Conservation (phyloP, 2,888 invertebrate genomes). For the Drosophila ezoana region DNA sequence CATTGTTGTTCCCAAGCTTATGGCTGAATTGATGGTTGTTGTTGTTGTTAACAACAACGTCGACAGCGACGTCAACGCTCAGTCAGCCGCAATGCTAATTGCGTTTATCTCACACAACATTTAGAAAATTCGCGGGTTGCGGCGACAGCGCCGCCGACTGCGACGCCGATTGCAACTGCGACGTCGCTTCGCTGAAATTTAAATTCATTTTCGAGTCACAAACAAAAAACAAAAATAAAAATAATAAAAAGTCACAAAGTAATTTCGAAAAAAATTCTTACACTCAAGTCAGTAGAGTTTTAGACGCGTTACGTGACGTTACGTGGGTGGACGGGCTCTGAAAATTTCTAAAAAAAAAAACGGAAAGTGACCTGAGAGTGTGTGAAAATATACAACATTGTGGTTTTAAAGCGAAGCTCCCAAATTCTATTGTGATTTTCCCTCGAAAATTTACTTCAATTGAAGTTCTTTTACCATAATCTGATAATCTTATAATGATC, state of each 20-base stretch:
- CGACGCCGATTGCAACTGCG: slow-evolving; percentile 38
- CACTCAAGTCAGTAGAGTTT: slow-evolving; percentile 80
- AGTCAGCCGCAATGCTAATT: slow-evolving; percentile 75
- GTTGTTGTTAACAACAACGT: slow-evolving; percentile 44
- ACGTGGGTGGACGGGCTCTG: slow-evolving; percentile 64
- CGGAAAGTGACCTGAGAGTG: slow-evolving; percentile 33
- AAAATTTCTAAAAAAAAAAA: slow-evolving; percentile 22
- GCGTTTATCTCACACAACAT: slow-evolving; percentile 79
- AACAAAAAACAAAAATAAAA: slow-evolving; percentile 29
- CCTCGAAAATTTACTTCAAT: neutral
- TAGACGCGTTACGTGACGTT: slow-evolving; percentile 80
- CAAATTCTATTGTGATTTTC: neutral
- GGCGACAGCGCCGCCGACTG: slow-evolving; percentile 43
- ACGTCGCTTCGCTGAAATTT: slow-evolving; percentile 74
- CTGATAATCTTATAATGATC: neutral
- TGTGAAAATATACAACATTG: slow-evolving; percentile 5
- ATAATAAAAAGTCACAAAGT: slow-evolving; percentile 63
- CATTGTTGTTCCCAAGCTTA: slow-evolving; percentile 67
- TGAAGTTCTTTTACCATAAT: neutral
- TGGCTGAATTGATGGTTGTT: slow-evolving; percentile 52
- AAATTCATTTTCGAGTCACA: slow-evolving; percentile 76
- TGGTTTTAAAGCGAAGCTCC: neutral
- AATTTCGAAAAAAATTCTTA: slow-evolving; percentile 81
- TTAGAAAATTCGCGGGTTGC: slow-evolving; percentile 49
- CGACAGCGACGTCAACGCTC: slow-evolving; percentile 49